These are phyloP conservation scores for Scolopax rusticola DNA, from an alignment of 2,797 vertebrate species.

Conservation along the genomic window DNA sequence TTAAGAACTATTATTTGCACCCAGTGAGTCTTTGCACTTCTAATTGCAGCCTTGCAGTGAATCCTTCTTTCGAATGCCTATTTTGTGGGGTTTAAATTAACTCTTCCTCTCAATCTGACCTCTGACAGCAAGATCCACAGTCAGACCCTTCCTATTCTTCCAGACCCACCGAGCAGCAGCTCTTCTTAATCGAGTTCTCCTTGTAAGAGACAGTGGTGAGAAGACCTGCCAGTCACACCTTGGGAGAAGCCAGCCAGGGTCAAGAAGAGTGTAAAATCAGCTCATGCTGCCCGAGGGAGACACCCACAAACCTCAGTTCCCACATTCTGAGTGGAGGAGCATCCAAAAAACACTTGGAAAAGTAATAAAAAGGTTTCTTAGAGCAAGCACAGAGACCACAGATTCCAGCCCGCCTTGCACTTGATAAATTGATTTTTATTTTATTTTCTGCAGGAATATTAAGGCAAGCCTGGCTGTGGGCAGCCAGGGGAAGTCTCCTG, in stretches of 20 bases:
- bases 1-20: slow-evolving; percentile 13
- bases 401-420: not conserved
- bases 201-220: not conserved
- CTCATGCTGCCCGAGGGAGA: not conserved
- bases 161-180: not conserved
- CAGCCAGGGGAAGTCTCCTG: not conserved
- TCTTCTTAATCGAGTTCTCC: not conserved
- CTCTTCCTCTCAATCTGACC: not conserved
- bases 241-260: not conserved
- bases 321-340: not conserved
- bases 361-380: not conserved
- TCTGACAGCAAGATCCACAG: not conserved
- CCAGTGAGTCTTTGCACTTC: not conserved
- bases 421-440: not conserved
- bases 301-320: not conserved
- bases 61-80: not conserved
- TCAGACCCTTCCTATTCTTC: not conserved
- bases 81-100: not conserved
- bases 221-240: not conserved
- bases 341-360: not conserved
- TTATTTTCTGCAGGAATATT: not conserved
- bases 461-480: not conserved
- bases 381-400: not conserved
- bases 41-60: not conserved
- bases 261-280: not conserved